Percentiles rank a stretch among this genome's conserved stretches.
phyloP scores from a whole-genome alignment of 2,888 invertebrate genomes.

The Idaea biselata region DNA sequence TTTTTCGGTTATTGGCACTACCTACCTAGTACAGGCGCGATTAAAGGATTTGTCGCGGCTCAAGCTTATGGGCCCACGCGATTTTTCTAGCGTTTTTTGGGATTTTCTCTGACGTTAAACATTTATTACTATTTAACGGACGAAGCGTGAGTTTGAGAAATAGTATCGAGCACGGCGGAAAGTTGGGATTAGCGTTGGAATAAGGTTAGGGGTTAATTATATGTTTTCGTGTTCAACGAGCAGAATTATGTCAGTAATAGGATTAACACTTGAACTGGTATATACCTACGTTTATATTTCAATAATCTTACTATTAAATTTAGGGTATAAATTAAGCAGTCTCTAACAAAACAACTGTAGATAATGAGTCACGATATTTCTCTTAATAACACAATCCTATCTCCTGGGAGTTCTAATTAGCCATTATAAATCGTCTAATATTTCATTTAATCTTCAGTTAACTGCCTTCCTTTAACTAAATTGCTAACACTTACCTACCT shows the following conservation, averaged over 20 bases:
- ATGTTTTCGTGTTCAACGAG: background rate
- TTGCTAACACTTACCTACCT: constrained; percentile 12
- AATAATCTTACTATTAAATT: background rate
- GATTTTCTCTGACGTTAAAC: constrained; percentile 1
- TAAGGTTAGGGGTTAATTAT: background rate
- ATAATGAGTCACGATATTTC: background rate
- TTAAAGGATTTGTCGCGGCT: constrained; percentile 62
- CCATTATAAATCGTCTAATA: background rate
- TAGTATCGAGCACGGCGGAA: background rate
- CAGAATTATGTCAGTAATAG: background rate
- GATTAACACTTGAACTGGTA: background rate
- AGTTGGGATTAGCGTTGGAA: background rate
- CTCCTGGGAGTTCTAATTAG: background rate
- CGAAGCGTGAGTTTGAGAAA: background rate
- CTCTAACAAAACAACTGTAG: background rate
- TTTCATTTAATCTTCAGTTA: constrained; percentile 8
- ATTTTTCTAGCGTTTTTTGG: constrained; percentile 10
- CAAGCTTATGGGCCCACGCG: constrained; percentile 23
- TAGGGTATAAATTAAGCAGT: background rate
- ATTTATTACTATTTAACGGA: background rate
- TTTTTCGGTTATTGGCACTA: constrained; percentile 71
- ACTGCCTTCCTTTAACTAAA: constrained; percentile 17
- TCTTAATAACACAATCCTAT: constrained; percentile 14
- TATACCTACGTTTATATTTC: background rate
- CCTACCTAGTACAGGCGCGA: constrained; percentile 68